Evolutionary conservation across 1,140 invertebrate genomes (phyloP), one percentile per base, ranked within the genome.

Genomic region (Drosophila equinoxialis): DNA sequence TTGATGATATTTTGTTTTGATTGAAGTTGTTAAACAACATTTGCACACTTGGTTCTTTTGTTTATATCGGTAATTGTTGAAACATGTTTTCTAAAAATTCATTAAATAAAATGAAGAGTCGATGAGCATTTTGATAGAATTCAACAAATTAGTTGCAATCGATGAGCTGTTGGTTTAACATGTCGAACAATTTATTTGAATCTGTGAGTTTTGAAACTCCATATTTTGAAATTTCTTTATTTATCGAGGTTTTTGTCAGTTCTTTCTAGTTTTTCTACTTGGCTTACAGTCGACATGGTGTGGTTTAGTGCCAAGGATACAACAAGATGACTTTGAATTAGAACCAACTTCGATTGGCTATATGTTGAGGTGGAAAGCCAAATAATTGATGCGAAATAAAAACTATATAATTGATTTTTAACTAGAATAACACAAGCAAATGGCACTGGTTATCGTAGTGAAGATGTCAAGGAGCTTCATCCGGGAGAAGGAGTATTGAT

Each of bases 391-490:
- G 4, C 1, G 3, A 30, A 30, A 26, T 26, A 23, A 8, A 13
- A 54, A 8, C 26, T 30, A 13, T 30, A 5, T 55, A 26, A 55
- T 26, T 2, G 6, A 33, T 33, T 14, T 57, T 57, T 33, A 35
- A 35, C 13, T 2, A 57, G 55, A 33, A 57, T 57, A n/a, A 57
- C 26, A 6, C 11, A 57, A 5, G 4, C 26, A 14, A 57, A 57
- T 17, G 55, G 55, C 13, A 57, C 26, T 57, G 54, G 26, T 11
- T 57, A 33, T 57, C 55, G 55, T 14, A 57, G 23, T 33, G 55
- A 57, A 33, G 30, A 57, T 14, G 55, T 14, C 2, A 30, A 14
- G 10, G 13, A 33, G n/a, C 13, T 33, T 57, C 6, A 33, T 8
- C 6, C 23, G 8, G 55, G 55, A 7, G 30, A 30, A 30, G 26